Evolutionary conservation across 2,888 invertebrate species (phyloP).

Genomic region (Eilema sororculum): DNA sequence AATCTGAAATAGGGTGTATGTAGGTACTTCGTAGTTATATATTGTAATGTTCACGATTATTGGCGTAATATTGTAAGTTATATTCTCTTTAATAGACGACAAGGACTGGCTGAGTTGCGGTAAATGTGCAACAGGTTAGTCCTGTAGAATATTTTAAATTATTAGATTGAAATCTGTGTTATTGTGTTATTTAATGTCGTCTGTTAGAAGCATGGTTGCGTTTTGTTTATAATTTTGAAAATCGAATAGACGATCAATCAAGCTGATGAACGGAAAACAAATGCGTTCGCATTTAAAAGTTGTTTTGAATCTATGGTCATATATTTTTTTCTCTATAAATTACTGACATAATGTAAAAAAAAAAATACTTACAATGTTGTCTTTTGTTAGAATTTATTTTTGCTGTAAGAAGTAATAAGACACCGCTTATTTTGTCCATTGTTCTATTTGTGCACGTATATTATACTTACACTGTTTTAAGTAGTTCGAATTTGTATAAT

Average conservation of each 20-base stretch:
- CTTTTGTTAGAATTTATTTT: conserved; percentile 9
- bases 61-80: conserved; percentile 38
- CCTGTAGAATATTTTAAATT: conserved; percentile 55
- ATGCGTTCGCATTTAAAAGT: background rate
- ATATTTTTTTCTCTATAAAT: background rate
- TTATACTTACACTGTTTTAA: background rate
- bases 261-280: background rate
- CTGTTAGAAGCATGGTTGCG: conserved; percentile 37
- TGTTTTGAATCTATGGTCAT: background rate
- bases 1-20: background rate
- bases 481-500: background rate
- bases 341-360: background rate
- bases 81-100: conserved; percentile 79
- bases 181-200: conserved; percentile 31
- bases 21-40: background rate
- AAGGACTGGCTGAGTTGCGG: conserved; percentile 86
- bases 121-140: conserved; percentile 85
- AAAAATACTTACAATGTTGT: conserved; percentile 16
- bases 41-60: conserved; percentile 17
- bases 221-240: conserved; percentile 32
- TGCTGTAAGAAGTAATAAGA: conserved; percentile 21
- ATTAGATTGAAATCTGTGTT: conserved; percentile 31
- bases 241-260: background rate
- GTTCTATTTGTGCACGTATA: conserved; percentile 20
- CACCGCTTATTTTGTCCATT: conserved; percentile 33